These are phyloP conservation scores for Frankliniella intonsa DNA, from an alignment of 2,888 invertebrate genomes.

Conservation along the genomic window DNA sequence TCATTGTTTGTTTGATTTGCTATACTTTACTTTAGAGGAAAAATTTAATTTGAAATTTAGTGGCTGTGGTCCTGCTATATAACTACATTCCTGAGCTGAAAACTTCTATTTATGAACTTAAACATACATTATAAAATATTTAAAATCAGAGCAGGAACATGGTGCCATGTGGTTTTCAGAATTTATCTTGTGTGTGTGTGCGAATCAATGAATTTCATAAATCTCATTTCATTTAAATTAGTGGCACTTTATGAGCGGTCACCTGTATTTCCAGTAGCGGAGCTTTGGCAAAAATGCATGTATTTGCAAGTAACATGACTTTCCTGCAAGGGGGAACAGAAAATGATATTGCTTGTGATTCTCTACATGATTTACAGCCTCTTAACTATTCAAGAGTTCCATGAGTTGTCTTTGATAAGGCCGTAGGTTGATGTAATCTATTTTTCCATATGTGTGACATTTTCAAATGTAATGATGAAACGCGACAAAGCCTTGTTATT, in stretches of 20 bases:
- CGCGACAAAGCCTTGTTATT: constrained; percentile 26
- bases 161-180: constrained; percentile 24
- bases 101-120: neutral
- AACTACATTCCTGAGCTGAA: constrained; percentile 8
- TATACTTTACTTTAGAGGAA: neutral
- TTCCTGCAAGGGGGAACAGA: constrained; percentile 12
- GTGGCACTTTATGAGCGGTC: neutral
- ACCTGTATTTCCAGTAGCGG: constrained; percentile 11
- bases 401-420: constrained; percentile 20
- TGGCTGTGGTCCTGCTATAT: constrained; percentile 15
- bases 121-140: neutral
- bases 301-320: constrained; percentile 9
- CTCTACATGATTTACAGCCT: neutral
- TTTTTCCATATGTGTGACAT: constrained; percentile 27
- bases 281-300: constrained; percentile 15
- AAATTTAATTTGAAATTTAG: neutral
- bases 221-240: neutral
- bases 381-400: constrained; percentile 9
- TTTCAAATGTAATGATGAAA: constrained; percentile 24
- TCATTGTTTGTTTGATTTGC: neutral
- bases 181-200: constrained; percentile 16
- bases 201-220: neutral
- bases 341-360: constrained; percentile 2
- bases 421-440: constrained; percentile 25
- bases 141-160: constrained; percentile 15